A percentile compares a stretch with the other conserved stretches of the same genome.
Evolutionary conservation across 2,113 vertebrate species (phyloP).

Genomic region (Heterotilapia buettikoferi): DNA sequence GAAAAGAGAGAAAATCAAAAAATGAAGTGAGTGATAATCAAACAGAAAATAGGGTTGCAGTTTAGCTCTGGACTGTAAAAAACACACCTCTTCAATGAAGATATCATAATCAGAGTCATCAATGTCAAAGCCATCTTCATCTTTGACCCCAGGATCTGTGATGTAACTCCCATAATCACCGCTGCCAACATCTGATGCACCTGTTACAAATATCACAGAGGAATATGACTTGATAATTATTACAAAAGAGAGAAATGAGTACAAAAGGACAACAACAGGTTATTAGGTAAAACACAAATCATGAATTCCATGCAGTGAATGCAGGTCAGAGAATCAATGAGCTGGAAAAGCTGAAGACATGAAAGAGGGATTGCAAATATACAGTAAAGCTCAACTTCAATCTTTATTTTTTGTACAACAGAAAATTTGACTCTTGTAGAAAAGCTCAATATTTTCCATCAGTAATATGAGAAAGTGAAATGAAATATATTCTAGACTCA

Average conservation of each 20-base stretch:
- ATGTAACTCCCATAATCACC: constrained; percentile 74
- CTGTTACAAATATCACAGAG: constrained; percentile 51
- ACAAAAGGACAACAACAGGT: not conserved
- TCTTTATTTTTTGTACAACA: not conserved
- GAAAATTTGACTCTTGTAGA: not conserved
- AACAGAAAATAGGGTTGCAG: not conserved
- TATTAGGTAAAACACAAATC: not conserved
- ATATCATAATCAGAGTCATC: constrained; percentile 89
- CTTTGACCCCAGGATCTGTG: constrained; percentile 66
- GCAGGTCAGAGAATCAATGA: not conserved
- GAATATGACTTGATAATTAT: not conserved
- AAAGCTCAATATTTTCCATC: not conserved
- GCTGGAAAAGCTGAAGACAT: not conserved
- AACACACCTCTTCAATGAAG: constrained; percentile 86
- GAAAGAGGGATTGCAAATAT: not conserved
- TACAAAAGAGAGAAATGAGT: not conserved
- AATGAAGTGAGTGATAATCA: not conserved
- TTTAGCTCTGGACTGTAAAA: not conserved
- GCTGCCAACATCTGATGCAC: constrained; percentile 77
- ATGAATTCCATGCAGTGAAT: not conserved
- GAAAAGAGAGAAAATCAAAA: not conserved
- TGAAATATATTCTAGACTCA: not conserved
- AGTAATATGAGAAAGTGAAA: not conserved
- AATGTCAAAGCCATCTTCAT: constrained; percentile 77
- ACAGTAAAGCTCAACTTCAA: not conserved